phyloP scores from a whole-genome alignment of 2,797 vertebrate species.

The Crax fasciolata region DNA sequence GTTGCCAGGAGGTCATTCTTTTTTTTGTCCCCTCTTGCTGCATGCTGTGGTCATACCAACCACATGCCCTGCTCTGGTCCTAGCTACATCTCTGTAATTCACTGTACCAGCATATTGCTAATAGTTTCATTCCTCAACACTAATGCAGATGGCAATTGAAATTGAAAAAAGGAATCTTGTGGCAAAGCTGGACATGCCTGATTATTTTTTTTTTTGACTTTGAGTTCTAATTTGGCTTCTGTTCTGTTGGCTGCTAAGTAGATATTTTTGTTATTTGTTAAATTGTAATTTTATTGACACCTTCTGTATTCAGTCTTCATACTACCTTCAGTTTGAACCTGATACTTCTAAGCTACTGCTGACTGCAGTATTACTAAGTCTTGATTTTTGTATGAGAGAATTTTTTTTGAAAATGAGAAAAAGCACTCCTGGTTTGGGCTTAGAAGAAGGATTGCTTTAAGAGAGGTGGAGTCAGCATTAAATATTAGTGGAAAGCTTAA shows the following conservation, averaged over 20 bases:
- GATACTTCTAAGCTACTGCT: conserved; percentile 7
- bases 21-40: not conserved
- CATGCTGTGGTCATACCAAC: not conserved
- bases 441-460: not conserved
- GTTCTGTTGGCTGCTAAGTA: not conserved
- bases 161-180: not conserved
- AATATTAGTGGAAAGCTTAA: not conserved
- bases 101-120: not conserved
- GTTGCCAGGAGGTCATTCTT: not conserved
- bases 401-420: not conserved
- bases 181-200: not conserved
- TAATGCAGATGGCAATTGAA: not conserved
- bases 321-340: conserved; percentile 9
- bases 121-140: not conserved
- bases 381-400: not conserved
- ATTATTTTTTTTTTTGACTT: not conserved
- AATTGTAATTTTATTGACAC: not conserved
- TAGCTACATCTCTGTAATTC: not conserved
- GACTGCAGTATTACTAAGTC: not conserved
- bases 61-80: conserved; percentile 6
- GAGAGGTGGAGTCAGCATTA: not conserved
- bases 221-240: not conserved
- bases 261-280: not conserved
- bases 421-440: not conserved
- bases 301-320: not conserved